These are phyloP conservation scores for Psilopsiagon aurifrons DNA, from an alignment of 2,113 vertebrate species.

Conservation along the genomic window DNA sequence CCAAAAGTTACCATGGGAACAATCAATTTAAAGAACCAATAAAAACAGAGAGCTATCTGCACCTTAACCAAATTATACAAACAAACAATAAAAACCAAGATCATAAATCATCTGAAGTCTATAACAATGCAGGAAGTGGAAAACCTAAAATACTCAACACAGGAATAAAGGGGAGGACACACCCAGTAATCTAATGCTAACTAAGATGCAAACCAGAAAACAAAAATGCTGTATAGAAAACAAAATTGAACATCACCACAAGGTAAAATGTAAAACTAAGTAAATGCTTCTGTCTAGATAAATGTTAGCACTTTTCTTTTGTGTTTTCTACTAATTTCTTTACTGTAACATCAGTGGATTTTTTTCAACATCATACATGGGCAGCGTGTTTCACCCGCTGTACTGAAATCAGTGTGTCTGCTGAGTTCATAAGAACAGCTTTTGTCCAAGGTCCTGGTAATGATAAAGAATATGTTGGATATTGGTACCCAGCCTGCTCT, in stretches of 20 bases:
- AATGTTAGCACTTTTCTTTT: not conserved
- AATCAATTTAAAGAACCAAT: conserved; percentile 74
- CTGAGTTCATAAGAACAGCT: not conserved
- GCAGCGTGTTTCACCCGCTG: not conserved
- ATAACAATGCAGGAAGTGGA: conserved; percentile 30
- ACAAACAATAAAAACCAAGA: conserved; percentile 68
- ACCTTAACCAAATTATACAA: conserved; percentile 67
- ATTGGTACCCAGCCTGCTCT: not conserved
- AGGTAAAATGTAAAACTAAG: not conserved
- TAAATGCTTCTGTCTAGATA: not conserved
- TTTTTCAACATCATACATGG: not conserved
- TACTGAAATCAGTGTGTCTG: not conserved
- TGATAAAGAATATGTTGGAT: not conserved
- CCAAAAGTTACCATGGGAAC: conserved; percentile 74
- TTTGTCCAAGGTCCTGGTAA: not conserved
- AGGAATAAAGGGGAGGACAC: not conserved
- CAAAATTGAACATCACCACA: not conserved
- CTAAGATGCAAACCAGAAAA: not conserved
- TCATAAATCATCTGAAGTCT: conserved; percentile 56
- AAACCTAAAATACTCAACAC: not conserved
- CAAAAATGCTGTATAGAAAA: not conserved
- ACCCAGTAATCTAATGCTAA: not conserved
- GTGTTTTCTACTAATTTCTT: not conserved
- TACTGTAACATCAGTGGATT: not conserved
- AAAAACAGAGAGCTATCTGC: conserved; percentile 68